Base-by-base conservation (phyloP, 2,888 invertebrate species). In the Dioctria rufipes region DNA sequence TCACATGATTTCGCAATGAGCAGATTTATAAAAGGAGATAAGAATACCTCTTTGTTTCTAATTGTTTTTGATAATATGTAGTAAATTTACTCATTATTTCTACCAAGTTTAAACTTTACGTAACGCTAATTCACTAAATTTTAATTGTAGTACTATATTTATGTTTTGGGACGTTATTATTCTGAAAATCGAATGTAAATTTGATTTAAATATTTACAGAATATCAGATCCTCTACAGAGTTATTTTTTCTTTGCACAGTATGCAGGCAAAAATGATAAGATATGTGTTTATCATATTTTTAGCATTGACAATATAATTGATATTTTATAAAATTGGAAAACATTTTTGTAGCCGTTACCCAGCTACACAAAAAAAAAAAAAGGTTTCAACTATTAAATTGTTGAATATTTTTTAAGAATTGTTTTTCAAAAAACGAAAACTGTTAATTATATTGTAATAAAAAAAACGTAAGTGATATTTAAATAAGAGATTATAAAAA, bases 321-420 rank as follows among this genome's bases (percentile, higher is more conserved):
- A 75, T 43, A 42, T 60, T 75, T 25, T 69, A 69, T 49, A 49
- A 25, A 75, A 75, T 75, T 75, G 73, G 73, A 75, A 51, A 60
- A 60, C 37, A 75, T 75, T 54, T 75, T 75, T 75, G 73, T 75
- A 75, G 73, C 73, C 40, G 13, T 75, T 69, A 69, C 42, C 25
- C 46, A 75, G 73, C 73, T 75, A 60, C 73, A 83, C 25, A 25
- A 25, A 25, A 25, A 25, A 84, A 82, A 83, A 85, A 87, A 87
- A 88, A 87, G 88, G 88, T 88, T 88, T 88, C 88, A 88, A 86
- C 86, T 86, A 86, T 58, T 65, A 86, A 87, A 87, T 88, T 88
- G 88, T 88, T 88, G 86, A 88, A 85, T 88, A 88, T 88, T 88
- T 88, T 88, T 83, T 84, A 84, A 83, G 84, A 77, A 82, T 75